Conservation (phyloP, 2,113 vertebrate species). For the Myrmecophaga tridactyla region DNA sequence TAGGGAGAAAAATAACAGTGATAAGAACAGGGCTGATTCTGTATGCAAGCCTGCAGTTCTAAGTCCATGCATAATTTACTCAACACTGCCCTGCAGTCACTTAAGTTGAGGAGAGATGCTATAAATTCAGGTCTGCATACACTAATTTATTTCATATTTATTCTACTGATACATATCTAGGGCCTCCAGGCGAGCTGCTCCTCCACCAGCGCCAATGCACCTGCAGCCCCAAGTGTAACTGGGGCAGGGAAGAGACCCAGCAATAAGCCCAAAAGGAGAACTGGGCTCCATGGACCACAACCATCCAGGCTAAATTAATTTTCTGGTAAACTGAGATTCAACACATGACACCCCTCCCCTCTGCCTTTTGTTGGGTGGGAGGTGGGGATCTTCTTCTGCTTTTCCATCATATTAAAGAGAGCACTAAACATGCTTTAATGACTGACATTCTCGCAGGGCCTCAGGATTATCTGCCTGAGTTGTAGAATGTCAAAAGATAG, state of each 20-base stretch:
- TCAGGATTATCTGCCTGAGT: background rate
- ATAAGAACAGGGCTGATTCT: slow-evolving; percentile 43
- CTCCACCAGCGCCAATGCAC: background rate
- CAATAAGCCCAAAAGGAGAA: background rate
- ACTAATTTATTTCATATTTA: slow-evolving; percentile 76
- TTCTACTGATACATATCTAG: slow-evolving; percentile 56
- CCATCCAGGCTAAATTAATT: slow-evolving; percentile 10
- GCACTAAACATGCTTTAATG: background rate
- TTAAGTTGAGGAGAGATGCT: slow-evolving; percentile 55
- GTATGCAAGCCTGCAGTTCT: slow-evolving; percentile 51
- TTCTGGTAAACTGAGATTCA: slow-evolving; percentile 34
- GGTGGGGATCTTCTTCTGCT: too few species aligned
- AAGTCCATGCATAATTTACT: slow-evolving; percentile 69
- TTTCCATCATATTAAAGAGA: background rate
- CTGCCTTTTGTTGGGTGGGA: too few species aligned
- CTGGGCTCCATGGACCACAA: background rate
- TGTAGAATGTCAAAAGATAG: background rate
- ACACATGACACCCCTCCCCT: background rate
- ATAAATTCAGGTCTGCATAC: slow-evolving; percentile 61
- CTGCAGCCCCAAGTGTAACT: background rate
- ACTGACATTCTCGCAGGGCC: accelerated
- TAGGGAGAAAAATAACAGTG: slow-evolving; percentile 32
- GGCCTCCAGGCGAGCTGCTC: slow-evolving; percentile 19
- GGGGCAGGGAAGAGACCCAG: background rate
- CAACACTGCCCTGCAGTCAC: slow-evolving; percentile 63